Evolutionary conservation across 2,797 vertebrate genomes (phyloP), one percentile per base, ranked within the genome.

Genomic region (Todus mexicanus): DNA sequence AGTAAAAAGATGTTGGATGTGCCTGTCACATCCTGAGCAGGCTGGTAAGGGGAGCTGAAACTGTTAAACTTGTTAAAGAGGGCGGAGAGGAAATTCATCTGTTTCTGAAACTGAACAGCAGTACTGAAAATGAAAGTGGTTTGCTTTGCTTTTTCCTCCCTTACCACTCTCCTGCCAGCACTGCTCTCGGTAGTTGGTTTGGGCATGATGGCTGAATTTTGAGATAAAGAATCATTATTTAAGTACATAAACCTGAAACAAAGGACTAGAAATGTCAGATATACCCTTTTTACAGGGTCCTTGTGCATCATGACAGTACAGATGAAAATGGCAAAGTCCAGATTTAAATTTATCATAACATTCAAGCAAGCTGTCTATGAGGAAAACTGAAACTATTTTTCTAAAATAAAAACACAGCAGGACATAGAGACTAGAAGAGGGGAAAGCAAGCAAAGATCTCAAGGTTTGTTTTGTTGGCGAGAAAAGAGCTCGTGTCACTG

Each of bases 401-500:
- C 94, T 93, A 93, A 97, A 97, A 97, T 96, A 97, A 97, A 97
- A 97, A 92, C 96, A 92, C 96, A 96, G 96, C 93, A 91, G 96
- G 96, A 90, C 69, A 79, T 61, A 95, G 86, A 88, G 82, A 93
- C 74, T 87, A 85, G 80, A 92, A 92, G 74, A 89, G 80, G 65
- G 93, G 69, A 48, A 91, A 91, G 94, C 94, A 96, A 94, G 95
- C 92, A 93, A 95, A 93, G 96, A 96, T 95, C 94, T 96, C 77
- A 95, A 95, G 89, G 78, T 92, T 75, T 92, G 68, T 96, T 97
- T 95, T 95, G 93, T 97, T 93, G 84, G 54, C 66, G 26, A 72
- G 93, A 92, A 95, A 94, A 94, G 96, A 93, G 75, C 95, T 82
- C 12, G 6, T 95, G 96, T 96, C 88, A 42, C 87, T 94, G 95